These are phyloP conservation scores for Tauraco erythrolophus DNA, from an alignment of 2,113 vertebrate genomes.

Conservation along the genomic window DNA sequence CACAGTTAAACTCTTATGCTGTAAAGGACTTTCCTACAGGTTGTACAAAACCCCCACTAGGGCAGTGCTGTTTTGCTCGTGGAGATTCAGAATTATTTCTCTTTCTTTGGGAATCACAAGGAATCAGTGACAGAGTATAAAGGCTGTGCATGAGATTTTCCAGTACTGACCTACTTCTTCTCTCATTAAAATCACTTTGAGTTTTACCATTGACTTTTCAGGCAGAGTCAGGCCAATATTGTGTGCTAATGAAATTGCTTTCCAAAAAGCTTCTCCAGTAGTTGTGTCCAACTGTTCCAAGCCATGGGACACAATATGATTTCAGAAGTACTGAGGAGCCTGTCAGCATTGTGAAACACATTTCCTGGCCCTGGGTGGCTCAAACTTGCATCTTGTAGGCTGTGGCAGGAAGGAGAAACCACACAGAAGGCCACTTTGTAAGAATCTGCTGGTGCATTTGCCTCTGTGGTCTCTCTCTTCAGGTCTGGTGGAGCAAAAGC, in stretches of 20 bases:
- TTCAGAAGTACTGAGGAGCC: not conserved
- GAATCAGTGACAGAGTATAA: slow-evolving; percentile 41
- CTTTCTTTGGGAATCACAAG: slow-evolving; percentile 26
- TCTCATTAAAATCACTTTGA: slow-evolving; percentile 63
- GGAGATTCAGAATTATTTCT: not conserved
- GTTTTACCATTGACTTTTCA: slow-evolving; percentile 26
- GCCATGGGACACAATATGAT: slow-evolving; percentile 5
- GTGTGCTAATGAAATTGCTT: slow-evolving; percentile 60
- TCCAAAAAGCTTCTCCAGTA: slow-evolving; percentile 52
- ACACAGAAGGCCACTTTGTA: not conserved
- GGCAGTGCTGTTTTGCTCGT: not conserved
- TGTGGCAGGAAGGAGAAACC: slow-evolving; percentile 21
- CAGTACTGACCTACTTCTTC: slow-evolving; percentile 66
- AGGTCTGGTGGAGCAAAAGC: not conserved
- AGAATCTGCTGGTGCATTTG: not conserved
- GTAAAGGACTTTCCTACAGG: not conserved
- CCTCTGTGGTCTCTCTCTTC: not conserved
- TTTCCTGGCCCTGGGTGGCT: slow-evolving; percentile 34
- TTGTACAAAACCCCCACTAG: not conserved
- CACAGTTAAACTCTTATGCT: not conserved
- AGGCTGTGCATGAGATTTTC: slow-evolving; percentile 66
- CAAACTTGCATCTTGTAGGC: not conserved
- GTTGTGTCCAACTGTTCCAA: slow-evolving; percentile 32
- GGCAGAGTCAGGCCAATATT: slow-evolving; percentile 36
- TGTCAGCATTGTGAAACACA: not conserved